phyloP scores from a whole-genome alignment of 1,140 invertebrate genomes.

The Drosophila aff. region DNA sequence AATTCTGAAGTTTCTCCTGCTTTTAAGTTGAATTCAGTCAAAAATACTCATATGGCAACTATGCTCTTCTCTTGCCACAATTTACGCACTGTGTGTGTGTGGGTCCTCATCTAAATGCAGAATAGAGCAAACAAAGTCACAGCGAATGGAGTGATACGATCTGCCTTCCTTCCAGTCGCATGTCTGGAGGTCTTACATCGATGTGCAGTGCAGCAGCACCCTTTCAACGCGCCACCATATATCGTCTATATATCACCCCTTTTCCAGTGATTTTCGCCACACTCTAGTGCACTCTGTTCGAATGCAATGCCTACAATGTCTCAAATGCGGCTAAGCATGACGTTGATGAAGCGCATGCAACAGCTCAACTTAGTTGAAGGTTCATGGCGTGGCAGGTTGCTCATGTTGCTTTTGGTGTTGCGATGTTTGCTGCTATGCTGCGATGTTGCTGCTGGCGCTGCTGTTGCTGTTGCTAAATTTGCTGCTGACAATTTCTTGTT shows the following conservation, averaged over 20 bases:
- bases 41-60: background rate
- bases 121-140: slow-evolving; percentile 41
- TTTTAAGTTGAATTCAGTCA: background rate
- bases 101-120: slow-evolving; percentile 28
- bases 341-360: slow-evolving; percentile 79
- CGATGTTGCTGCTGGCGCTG: slow-evolving; percentile 13
- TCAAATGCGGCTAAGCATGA: slow-evolving; percentile 77
- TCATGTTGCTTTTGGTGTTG: slow-evolving; percentile 21
- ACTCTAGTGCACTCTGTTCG: slow-evolving; percentile 38
- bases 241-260: background rate
- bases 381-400: slow-evolving; percentile 45
- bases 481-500: slow-evolving; percentile 82
- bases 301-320: slow-evolving; percentile 68
- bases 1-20: background rate
- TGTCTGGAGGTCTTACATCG: slow-evolving; percentile 25
- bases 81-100: background rate
- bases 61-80: background rate
- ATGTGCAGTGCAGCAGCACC: background rate
- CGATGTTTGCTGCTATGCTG: slow-evolving; percentile 10
- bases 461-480: slow-evolving; percentile 58
- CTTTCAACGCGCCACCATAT: background rate
- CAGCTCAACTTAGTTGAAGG: slow-evolving; percentile 72
- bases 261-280: slow-evolving; percentile 6
- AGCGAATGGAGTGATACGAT: slow-evolving; percentile 51
- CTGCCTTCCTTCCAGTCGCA: slow-evolving; percentile 22